A percentile compares a stretch with the other conserved stretches of the same genome.
Conservation (phyloP, 2,888 invertebrate species). For the Diloba caeruleocephala region DNA sequence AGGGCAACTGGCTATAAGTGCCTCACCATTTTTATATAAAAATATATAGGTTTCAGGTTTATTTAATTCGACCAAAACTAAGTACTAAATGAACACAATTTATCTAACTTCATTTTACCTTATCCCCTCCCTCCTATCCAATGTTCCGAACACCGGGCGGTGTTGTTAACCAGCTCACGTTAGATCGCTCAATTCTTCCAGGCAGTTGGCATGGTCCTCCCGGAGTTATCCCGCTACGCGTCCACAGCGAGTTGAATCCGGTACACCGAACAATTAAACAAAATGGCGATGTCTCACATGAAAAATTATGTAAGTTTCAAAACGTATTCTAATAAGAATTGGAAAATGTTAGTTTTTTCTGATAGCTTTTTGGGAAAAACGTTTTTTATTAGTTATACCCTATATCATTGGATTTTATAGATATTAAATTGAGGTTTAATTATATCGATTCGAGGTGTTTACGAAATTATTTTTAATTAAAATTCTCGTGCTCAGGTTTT, state of each 20-base stretch:
- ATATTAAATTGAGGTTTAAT: too few species aligned
- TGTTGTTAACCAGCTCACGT: conserved; percentile 71
- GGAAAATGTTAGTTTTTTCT: neutral
- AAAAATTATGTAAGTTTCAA: conserved; percentile 33
- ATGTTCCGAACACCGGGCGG: conserved; percentile 67
- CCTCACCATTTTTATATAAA: too few species aligned
- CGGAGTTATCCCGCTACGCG: conserved; percentile 89
- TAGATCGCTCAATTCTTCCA: conserved; percentile 83
- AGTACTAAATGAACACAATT: too few species aligned
- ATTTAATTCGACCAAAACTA: too few species aligned
- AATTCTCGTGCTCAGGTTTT: too few species aligned
- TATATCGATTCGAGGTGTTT: too few species aligned
- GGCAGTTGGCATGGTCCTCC: conserved; percentile 89
- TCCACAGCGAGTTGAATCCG: conserved; percentile 85
- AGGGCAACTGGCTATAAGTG: too few species aligned
- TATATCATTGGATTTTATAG: too few species aligned
- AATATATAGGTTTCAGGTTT: too few species aligned
- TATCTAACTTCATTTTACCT: neutral
- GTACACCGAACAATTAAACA: conserved; percentile 9
- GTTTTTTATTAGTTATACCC: too few species aligned
- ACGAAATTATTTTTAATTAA: too few species aligned
- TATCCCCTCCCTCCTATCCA: conserved; percentile 18
- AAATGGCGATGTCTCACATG: conserved; percentile 11
- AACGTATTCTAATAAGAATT: conserved; percentile 29
- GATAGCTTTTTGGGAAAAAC: too few species aligned